phyloP scores from a whole-genome alignment of 2,888 invertebrate species.

The Agrotis ipsilon region DNA sequence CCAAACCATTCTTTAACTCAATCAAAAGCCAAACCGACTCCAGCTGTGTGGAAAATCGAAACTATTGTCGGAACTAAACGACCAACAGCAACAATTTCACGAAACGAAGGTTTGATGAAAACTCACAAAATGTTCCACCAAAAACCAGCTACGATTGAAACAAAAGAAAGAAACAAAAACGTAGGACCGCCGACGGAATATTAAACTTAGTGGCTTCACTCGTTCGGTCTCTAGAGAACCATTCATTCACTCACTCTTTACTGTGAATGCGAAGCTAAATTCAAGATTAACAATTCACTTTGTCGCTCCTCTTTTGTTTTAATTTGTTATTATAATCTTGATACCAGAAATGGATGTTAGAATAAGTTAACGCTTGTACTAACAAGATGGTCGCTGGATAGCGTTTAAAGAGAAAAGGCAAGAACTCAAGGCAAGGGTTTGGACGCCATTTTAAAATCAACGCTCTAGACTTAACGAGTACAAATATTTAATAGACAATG shows the following conservation, averaged over 20 bases:
- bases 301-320: conserved; percentile 60
- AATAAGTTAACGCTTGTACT: conserved; percentile 36
- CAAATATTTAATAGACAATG: not conserved
- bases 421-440: not conserved
- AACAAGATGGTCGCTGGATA: conserved; percentile 42
- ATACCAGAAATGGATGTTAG: conserved; percentile 43
- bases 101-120: conserved; percentile 37
- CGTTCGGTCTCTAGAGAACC: conserved; percentile 72
- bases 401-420: conserved; percentile 6
- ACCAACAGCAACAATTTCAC: conserved; percentile 25
- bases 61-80: conserved; percentile 41
- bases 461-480: too few species aligned
- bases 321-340: conserved; percentile 63
- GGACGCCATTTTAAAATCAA: not conserved
- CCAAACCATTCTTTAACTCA: conserved; percentile 12
- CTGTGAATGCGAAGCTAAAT: conserved; percentile 70
- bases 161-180: conserved; percentile 48
- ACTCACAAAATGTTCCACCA: conserved; percentile 27
- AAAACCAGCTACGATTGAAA: conserved; percentile 41
- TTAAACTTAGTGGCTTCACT: conserved; percentile 66
- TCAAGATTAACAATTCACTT: conserved; percentile 65
- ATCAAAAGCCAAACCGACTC: conserved; percentile 34
- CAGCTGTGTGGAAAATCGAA: conserved; percentile 34
- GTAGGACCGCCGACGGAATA: conserved; percentile 53
- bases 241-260: conserved; percentile 76